These are phyloP conservation scores for Pelecanus crispus DNA, from an alignment of 2,113 vertebrate species.

Conservation along the genomic window DNA sequence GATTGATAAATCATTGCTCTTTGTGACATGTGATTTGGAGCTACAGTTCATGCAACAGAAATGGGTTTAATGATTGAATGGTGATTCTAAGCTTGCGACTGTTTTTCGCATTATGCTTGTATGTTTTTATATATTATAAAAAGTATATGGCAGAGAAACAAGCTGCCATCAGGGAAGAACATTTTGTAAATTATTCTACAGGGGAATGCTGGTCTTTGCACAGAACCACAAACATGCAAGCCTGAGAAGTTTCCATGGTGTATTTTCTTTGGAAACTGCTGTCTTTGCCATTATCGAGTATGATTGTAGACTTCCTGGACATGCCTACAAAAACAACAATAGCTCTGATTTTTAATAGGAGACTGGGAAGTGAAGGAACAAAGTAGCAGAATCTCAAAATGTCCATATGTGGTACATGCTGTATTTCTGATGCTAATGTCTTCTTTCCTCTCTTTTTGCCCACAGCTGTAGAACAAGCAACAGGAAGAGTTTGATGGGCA, in stretches of 20 bases:
- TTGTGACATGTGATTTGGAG: constrained; percentile 26
- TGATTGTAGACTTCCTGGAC: not conserved
- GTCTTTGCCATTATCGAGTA: not conserved
- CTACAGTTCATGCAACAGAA: constrained; percentile 42
- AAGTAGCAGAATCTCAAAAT: not conserved
- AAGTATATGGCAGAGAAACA: not conserved
- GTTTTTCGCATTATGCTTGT: not conserved
- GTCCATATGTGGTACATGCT: not conserved
- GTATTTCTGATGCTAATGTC: not conserved
- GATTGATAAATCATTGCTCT: constrained; percentile 53
- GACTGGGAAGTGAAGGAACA: not conserved
- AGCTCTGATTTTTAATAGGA: not conserved
- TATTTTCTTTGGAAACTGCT: not conserved
- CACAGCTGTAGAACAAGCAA: constrained; percentile 94
- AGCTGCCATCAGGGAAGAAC: not conserved
- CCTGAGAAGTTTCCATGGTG: not conserved
- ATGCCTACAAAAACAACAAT: not conserved
- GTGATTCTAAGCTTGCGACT: not conserved
- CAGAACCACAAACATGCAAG: not conserved
- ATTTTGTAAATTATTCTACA: not conserved
- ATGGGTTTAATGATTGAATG: not conserved
- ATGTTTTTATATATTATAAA: not conserved
- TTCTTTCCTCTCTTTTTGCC: not conserved
- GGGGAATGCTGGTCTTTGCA: not conserved
- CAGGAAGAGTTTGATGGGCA: constrained; percentile 94